Evolutionary conservation across 2,888 invertebrate species (phyloP), one percentile per base, ranked within the genome.

Genomic region (Agriopis aurantiaria): DNA sequence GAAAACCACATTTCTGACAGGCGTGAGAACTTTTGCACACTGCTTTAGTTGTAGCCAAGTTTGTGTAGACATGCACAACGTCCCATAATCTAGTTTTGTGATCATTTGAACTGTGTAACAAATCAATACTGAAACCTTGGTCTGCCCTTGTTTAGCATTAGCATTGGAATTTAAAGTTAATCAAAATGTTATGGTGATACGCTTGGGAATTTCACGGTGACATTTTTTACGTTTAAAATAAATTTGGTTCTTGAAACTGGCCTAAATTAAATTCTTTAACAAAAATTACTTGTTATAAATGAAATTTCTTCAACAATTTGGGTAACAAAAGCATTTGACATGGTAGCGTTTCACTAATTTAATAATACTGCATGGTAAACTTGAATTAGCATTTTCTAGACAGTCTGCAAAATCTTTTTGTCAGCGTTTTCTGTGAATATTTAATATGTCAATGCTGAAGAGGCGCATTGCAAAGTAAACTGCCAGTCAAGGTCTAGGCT

Each of bases 101-200:
- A 59, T 56, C 65, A 58, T 46, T 58, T 58, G 8, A 57, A 57
- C 33, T 17, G 40, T 12, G 46, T 33, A 41, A 40, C 51, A 10
- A 63, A 63, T 70, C 59, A 62, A 66, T 70, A 59, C 12, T 62
- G 49, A 55, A 70, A 59, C 63, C 68, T 68, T 70, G 55, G 43
- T 4, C 11, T 52, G 41, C 12, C 61, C 51, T 61, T 52, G 43
- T 61, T 51, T 52, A 23, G n/a, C 41, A 43, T 61, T 53, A 9
- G 8, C 12, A 53, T 10, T 52, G 41, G 48, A 17, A 60, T 60
- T 52, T 14, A 51, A 45, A 40, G 23, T 4, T 56, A 33, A 60
- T 49, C 43, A 55, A 61, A 62, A 40, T 49, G 59, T 59, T 48
- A 68, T 3, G 17, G 57, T 68, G 57, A 52, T 52, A 62, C 45